These are phyloP conservation scores for Dryadula phaetusa DNA, from an alignment of 2,888 invertebrate genomes.

Conservation along the genomic window DNA sequence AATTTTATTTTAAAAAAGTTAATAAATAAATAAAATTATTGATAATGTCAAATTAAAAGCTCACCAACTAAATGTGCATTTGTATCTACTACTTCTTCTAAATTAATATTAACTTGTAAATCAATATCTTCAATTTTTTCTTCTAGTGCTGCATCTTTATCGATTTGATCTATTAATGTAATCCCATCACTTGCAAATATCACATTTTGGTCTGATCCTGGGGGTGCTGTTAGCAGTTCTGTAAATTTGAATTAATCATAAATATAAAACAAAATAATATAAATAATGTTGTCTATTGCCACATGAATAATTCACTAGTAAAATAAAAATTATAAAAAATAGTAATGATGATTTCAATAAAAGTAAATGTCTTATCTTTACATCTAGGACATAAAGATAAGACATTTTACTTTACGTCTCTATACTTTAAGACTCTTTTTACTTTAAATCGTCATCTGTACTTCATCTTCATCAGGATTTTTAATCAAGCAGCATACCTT, in stretches of 20 bases:
- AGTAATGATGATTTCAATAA: neutral
- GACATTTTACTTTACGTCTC: too few relatives aligned
- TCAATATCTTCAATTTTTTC: slow-evolving; percentile 58
- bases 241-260: slow-evolving; percentile 46
- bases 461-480: too few relatives aligned
- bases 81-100: slow-evolving; percentile 85
- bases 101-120: slow-evolving; percentile 76
- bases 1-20: too few relatives aligned
- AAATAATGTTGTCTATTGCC: neutral
- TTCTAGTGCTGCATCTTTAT: slow-evolving; percentile 49
- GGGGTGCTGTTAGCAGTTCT: slow-evolving; percentile 86
- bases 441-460: too few relatives aligned
- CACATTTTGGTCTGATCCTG: slow-evolving; percentile 86
- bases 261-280: neutral
- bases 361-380: neutral
- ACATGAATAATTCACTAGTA: too few relatives aligned
- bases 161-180: slow-evolving; percentile 65
- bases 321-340: too few relatives aligned
- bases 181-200: slow-evolving; percentile 83
- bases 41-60: neutral
- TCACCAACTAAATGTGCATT: slow-evolving; percentile 85
- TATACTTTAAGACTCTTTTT: too few relatives aligned
- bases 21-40: neutral
- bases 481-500: slow-evolving; percentile 61
- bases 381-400: too few relatives aligned